phyloP scores from a whole-genome alignment of 2,113 vertebrate species.

The Chloroceryle aenea region DNA sequence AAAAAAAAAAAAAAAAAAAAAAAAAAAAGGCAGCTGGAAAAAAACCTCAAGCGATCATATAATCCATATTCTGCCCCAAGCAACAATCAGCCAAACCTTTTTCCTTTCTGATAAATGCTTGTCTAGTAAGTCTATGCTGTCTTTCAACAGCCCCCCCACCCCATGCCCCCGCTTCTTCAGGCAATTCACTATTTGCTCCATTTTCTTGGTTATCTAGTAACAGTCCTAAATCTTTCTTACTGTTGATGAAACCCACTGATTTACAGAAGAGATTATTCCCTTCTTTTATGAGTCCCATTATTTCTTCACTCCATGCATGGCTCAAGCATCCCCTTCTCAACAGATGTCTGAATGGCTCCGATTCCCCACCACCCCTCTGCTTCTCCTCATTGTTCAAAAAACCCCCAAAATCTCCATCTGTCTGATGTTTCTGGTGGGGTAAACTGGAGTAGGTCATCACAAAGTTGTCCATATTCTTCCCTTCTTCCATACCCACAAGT shows the following conservation, averaged over 20 bases:
- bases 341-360: not conserved
- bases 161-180: not conserved
- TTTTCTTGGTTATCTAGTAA: not conserved
- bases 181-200: not conserved
- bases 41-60: not conserved
- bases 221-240: not conserved
- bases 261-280: not conserved
- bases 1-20: not conserved
- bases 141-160: not conserved
- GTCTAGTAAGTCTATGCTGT: not conserved
- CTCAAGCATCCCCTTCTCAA: not conserved
- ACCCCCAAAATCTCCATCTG: not conserved
- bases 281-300: not conserved
- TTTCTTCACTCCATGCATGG: not conserved
- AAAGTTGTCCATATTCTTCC: not conserved
- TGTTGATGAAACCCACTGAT: not conserved
- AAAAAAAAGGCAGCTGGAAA: not conserved
- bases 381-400: not conserved
- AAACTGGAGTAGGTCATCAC: not conserved
- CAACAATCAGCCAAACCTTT: not conserved
- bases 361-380: not conserved
- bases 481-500: not conserved
- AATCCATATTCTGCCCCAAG: not conserved
- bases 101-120: not conserved
- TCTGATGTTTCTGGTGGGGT: not conserved